Base-by-base conservation (phyloP, 1,140 invertebrate genomes). In the Ridgeia piscesae region DNA sequence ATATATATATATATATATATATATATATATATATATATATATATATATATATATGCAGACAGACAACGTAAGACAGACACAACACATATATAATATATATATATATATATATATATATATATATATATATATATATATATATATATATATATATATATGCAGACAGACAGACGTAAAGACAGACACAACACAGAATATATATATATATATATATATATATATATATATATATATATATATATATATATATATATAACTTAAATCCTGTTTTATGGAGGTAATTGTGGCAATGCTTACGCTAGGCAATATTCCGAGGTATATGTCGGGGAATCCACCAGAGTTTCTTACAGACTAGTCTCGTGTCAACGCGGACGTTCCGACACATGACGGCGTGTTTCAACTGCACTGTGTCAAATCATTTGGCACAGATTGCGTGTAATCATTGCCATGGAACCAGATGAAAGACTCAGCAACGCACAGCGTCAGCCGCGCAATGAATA, bases 161-260 rank as follows among this genome's bases (percentile, higher is more conserved):
- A n/a, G n/a, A n/a, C n/a, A n/a, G n/a, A n/a, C n/a, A n/a, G n/a
- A n/a, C n/a, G n/a, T n/a, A n/a, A n/a, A n/a, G n/a, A n/a, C n/a
- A n/a, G n/a, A n/a, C n/a, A n/a, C n/a, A n/a, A n/a, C n/a, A n/a
- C n/a, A n/a, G n/a, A n/a, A n/a, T n/a, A n/a, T n/a, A n/a, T 92
- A 90, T 92, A 91, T 92, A 90, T 92, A 91, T 92, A 42, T 92
- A 91, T 92, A 42, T 92, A 91, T 92, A 42, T 91, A 42, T 50
- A 90, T 92, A 91, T 92, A 58, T 91, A 91, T 92, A 21, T 34
- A 92, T 42, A 34, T 91, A 35, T 42, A 14, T 33, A 35, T 34
- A 48, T 91, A 92, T 34, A 21, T 58, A 91, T 91, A 50, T 50
- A 17, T 50, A 50, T 6, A 77, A 77, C 27, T 21, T 6, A 31